A percentile compares a stretch with the other conserved stretches of the same genome.
These are phyloP conservation scores for Hippocampus kuda DNA, from an alignment of 2,797 vertebrate genomes.

Conservation along the genomic window DNA sequence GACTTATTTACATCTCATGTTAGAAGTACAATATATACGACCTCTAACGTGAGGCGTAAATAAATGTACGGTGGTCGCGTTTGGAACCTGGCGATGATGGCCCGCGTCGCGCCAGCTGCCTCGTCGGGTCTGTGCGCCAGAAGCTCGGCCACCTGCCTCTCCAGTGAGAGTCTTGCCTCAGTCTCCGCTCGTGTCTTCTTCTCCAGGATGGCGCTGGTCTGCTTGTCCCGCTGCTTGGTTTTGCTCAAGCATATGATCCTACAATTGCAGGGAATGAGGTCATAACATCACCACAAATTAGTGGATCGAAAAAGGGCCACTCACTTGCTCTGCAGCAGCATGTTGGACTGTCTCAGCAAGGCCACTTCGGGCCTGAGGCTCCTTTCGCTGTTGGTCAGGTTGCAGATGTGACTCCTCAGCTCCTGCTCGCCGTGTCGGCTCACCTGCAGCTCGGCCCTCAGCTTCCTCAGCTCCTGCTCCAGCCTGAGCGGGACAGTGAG, in stretches of 20 bases:
- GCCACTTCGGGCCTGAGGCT: conserved; percentile 72
- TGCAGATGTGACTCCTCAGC: conserved; percentile 71
- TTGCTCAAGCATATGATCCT: conserved; percentile 73
- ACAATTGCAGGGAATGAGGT: not conserved
- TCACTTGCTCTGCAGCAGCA: conserved; percentile 76
- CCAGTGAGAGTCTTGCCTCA: conserved; percentile 60
- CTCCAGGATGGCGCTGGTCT: conserved; percentile 66
- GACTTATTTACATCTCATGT: not conserved
- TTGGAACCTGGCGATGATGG: conserved; percentile 59
- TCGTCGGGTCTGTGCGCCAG: conserved; percentile 70
- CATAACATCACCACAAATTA: not conserved
- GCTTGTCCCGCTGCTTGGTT: conserved; percentile 76
- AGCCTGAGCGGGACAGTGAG: conserved; percentile 44
- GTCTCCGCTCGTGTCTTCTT: conserved; percentile 69
- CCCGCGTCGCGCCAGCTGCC: conserved; percentile 56
- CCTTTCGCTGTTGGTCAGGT: conserved; percentile 73
- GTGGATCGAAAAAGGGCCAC: conserved; percentile 12
- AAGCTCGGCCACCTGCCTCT: conserved; percentile 68
- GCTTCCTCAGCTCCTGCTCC: conserved; percentile 68
- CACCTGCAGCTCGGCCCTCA: conserved; percentile 68
- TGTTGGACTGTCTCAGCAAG: conserved; percentile 73
- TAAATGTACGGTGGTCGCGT: not conserved
- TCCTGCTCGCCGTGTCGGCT: conserved; percentile 73
- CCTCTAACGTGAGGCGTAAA: too few species aligned
- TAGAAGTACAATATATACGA: not conserved